Evolutionary conservation across 2,888 invertebrate species (phyloP), one percentile per base, ranked within the genome.

Genomic region (Aphelenchoides bicaudatus): DNA sequence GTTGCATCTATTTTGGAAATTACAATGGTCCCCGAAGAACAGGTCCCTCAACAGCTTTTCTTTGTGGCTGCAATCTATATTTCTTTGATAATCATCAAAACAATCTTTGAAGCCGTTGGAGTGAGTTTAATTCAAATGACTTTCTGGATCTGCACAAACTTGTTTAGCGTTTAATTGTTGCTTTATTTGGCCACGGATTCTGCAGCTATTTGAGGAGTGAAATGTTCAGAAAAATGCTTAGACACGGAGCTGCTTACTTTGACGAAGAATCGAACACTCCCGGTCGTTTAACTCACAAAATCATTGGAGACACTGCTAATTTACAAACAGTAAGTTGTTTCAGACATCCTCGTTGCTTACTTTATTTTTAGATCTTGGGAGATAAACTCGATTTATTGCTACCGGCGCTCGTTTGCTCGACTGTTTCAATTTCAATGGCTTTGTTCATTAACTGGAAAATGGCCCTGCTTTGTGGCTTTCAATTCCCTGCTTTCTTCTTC

Each of bases 201-300:
- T 72, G 72, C 34, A 62, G 63, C 28, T 66, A 70, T 39, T 63
- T 75, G 63, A 62, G 75, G 28, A 64, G 62, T 23, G 68, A 74
- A 52, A 70, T 76, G 72, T 76, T 75, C 62, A 52, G 73, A n/a
- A 66, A 71, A 48, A 38, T 70, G 16, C 61, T 74, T 1, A 64
- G 73, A 0, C 74, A 75, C 49, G 75, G 74, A 0, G 67, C 72
- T n/a, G 75, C 74, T 2, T 75, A 73, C 48, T 75, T 76, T 56
- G 75, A 75, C 50, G 75, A 75, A 39, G 74, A 74, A 39, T 48
- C 57, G 29, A 74, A 75, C 31, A 64, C 68, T 27, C 73, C 74
- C 3, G 74, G 74, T 19, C 59, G 72, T 46, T 46, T 74, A n/a
- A 67, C 68, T 19, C 71, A 74, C 54, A 67, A 68, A 50, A 62